phyloP scores from a whole-genome alignment of 2,113 vertebrate genomes.

The Heterotis niloticus region DNA sequence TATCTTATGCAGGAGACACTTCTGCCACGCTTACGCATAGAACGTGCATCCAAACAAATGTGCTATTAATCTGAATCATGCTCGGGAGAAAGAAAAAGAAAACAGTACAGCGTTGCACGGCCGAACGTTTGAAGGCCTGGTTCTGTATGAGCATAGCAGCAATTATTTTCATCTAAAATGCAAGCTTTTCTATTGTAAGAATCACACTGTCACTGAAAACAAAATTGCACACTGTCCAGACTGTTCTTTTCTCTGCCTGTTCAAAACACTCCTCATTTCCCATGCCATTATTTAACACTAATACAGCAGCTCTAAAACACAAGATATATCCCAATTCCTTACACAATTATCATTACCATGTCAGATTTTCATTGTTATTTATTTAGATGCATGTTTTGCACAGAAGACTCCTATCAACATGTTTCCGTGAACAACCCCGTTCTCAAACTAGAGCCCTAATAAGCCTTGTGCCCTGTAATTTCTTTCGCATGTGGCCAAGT shows the following conservation, averaged over 20 bases:
- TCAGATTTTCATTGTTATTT: constrained; percentile 51
- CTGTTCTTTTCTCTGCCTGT: neutral
- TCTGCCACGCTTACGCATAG: neutral
- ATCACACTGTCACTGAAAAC: neutral
- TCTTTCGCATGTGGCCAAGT: constrained; percentile 52
- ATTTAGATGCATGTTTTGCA: constrained; percentile 47
- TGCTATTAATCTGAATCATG: neutral
- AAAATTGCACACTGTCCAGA: neutral
- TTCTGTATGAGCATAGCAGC: neutral
- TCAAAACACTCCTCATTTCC: neutral
- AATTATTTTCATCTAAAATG: neutral
- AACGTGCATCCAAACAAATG: neutral
- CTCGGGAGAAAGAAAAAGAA: neutral
- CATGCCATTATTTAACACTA: constrained; percentile 21
- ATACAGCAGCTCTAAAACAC: constrained; percentile 32
- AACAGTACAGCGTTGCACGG: neutral
- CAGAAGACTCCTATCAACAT: constrained; percentile 51
- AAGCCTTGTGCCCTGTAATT: constrained; percentile 63
- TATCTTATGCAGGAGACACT: neutral
- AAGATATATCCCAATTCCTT: constrained; percentile 32
- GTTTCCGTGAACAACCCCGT: constrained; percentile 45
- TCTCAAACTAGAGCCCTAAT: constrained; percentile 44
- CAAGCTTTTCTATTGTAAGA: neutral
- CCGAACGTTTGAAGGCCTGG: neutral
- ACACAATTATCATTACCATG: constrained; percentile 55